Conservation (phyloP, 1,140 invertebrate genomes). For the Saccostrea echinata region DNA sequence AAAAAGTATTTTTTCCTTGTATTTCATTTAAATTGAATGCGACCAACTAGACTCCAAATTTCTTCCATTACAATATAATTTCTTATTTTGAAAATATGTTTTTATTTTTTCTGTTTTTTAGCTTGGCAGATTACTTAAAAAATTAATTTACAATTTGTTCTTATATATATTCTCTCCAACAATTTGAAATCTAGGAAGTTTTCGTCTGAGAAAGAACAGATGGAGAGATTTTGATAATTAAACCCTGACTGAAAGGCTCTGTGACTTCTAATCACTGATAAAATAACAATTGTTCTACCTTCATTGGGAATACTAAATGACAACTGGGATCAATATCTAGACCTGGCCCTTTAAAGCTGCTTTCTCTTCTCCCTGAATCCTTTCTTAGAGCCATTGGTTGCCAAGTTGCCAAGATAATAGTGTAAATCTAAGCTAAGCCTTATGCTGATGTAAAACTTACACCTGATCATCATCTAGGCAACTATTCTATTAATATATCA, state of each 20-base stretch:
- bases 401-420: conserved; percentile 13
- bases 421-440: neutral
- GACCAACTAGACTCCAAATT: neutral
- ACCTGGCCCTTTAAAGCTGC: neutral
- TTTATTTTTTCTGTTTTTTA: neutral
- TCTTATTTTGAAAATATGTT: neutral
- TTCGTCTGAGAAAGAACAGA: neutral
- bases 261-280: neutral
- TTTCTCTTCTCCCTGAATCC: neutral
- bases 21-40: neutral
- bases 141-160: neutral
- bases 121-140: neutral
- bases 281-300: neutral
- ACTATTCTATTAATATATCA: neutral
- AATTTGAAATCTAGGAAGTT: neutral
- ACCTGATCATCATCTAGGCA: neutral
- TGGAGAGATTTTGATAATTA: neutral
- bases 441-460: neutral
- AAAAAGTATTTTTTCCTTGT: neutral
- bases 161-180: neutral
- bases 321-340: neutral
- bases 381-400: neutral
- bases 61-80: neutral
- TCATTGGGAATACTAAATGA: neutral
- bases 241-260: neutral